These are phyloP conservation scores for Tetrao urogallus DNA, from an alignment of 2,113 vertebrate species.

Conservation along the genomic window DNA sequence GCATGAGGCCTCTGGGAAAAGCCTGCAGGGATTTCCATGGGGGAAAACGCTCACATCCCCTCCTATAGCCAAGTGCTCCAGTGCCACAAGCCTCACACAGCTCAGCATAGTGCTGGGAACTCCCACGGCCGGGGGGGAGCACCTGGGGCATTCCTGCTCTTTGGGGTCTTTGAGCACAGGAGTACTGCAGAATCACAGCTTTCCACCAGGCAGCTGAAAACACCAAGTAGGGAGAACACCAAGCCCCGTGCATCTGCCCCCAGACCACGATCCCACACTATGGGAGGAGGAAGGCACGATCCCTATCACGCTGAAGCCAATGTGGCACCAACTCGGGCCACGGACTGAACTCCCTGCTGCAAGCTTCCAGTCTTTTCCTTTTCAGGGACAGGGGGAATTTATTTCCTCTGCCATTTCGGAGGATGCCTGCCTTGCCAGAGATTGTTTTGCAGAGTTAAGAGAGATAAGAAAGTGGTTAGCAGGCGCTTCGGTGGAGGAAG, in stretches of 20 bases:
- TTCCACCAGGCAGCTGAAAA: neutral
- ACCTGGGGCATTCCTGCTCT: neutral
- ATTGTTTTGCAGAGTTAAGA: conserved; percentile 70
- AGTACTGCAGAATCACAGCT: neutral
- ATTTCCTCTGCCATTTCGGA: conserved; percentile 63
- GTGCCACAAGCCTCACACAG: no score
- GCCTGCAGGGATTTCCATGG: neutral
- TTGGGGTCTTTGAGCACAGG: neutral
- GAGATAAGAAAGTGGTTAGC: conserved; percentile 66
- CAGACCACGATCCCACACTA: neutral
- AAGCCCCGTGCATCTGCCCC: neutral
- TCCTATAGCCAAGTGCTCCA: neutral
- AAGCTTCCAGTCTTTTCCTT: conserved; percentile 34
- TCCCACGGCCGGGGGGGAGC: neutral
- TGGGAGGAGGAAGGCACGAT: neutral
- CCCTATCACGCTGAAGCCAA: neutral
- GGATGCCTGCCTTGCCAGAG: conserved; percentile 63
- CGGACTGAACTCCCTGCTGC: neutral
- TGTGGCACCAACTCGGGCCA: neutral
- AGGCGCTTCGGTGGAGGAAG: conserved; percentile 65
- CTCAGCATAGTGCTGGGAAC: neutral
- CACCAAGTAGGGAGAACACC: no score
- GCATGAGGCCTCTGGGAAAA: neutral
- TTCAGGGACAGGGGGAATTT: conserved; percentile 59
- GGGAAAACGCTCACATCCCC: neutral